Conservation (phyloP, 92 coral and sea anemone species). For the Porites evermanni region DNA sequence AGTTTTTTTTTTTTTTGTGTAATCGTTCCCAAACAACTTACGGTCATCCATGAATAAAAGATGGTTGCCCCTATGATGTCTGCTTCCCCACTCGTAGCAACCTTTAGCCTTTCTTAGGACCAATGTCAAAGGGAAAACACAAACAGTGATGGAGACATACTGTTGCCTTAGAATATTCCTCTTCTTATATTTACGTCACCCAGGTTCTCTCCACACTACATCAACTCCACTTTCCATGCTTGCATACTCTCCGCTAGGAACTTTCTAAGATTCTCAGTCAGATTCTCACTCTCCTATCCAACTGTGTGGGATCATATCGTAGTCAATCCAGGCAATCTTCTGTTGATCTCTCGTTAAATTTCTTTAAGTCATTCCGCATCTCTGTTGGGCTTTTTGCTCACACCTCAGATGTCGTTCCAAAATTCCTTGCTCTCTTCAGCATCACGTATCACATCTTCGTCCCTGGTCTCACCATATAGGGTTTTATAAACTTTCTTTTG, state of each 20-base stretch:
- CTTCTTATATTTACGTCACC: no score
- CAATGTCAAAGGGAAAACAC: constrained; percentile 12
- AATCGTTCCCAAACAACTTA: constrained; percentile 14
- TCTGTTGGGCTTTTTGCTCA: background rate
- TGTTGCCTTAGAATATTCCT: background rate
- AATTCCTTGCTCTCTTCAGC: no score
- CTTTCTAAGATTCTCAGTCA: background rate
- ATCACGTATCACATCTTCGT: no score
- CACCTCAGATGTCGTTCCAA: background rate
- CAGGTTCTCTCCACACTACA: background rate
- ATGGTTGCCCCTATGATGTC: constrained; percentile 12
- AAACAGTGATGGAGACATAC: background rate
- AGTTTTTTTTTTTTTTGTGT: background rate
- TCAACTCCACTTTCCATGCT: background rate
- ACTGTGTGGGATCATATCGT: background rate
- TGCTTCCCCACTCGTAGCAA: constrained; percentile 3
- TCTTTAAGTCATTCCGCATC: constrained; percentile 5
- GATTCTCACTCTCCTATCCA: background rate
- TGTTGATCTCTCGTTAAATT: background rate
- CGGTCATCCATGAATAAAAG: constrained; percentile 11
- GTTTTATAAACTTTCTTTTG: no score
- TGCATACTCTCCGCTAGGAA: background rate
- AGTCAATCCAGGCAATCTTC: background rate
- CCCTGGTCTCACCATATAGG: no score
- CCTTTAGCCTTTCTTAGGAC: constrained; percentile 20